Conservation (phyloP, 2,888 invertebrate genomes). For the Drosophila algonquin region DNA sequence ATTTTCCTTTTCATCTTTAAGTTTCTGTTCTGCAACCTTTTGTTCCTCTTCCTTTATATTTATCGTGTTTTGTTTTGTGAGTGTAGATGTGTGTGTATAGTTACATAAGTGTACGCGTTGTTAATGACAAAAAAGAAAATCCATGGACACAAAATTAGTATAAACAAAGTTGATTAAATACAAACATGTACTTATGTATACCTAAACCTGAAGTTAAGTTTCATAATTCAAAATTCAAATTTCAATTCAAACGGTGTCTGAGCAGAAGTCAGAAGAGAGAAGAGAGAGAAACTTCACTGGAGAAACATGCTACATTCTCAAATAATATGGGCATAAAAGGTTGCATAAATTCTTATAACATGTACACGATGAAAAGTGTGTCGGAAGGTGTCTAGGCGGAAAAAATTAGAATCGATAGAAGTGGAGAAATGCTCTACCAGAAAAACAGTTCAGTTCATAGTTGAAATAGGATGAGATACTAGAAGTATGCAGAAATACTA, state of each 20-base stretch:
- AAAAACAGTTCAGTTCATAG: not conserved
- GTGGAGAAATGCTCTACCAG: not conserved
- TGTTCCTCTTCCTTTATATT: constrained; percentile 15
- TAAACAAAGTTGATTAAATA: not conserved
- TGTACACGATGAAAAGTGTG: not conserved
- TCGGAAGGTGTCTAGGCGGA: not conserved
- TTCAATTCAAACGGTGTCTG: not conserved
- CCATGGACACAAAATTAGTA: not conserved
- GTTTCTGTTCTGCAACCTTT: constrained; percentile 33
- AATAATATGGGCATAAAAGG: not conserved
- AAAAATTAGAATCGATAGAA: not conserved
- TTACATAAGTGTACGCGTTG: not conserved
- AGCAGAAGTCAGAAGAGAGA: not conserved
- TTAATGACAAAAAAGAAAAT: constrained; percentile 5
- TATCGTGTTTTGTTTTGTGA: constrained; percentile 34
- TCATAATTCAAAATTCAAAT: not conserved
- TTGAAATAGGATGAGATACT: not conserved
- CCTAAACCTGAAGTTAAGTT: not conserved
- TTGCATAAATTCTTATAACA: not conserved
- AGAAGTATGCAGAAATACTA: not conserved
- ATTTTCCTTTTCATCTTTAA: constrained; percentile 51
- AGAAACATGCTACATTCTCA: not conserved
- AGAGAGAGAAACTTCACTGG: not conserved
- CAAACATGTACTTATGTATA: not conserved
- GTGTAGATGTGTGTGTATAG: constrained; percentile 5